Conservation (phyloP, 2,797 vertebrate species). For the Semotilus atromaculatus region DNA sequence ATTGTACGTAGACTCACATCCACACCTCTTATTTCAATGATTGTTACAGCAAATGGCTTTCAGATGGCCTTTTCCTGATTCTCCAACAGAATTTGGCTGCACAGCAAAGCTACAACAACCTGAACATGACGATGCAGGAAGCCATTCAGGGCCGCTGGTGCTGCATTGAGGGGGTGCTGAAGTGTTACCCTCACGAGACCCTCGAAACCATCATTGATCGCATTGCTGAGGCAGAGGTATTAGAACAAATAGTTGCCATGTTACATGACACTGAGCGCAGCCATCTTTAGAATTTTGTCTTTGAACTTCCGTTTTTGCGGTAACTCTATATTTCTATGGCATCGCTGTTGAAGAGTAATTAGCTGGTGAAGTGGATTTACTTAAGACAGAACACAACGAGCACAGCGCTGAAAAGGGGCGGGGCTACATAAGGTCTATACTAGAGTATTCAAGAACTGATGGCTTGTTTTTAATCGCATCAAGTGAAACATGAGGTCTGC, state of each 20-base stretch:
- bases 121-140: conserved; percentile 91
- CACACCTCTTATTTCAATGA: neutral
- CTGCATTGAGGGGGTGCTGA: conserved; percentile 91
- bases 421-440: neutral
- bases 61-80: conserved; percentile 28
- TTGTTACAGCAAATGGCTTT: neutral
- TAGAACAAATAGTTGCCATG: neutral
- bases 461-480: neutral
- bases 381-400: too few relatives aligned
- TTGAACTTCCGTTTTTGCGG: too few relatives aligned
- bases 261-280: too few relatives aligned
- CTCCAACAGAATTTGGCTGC: conserved; percentile 90
- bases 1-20: conserved; percentile 84
- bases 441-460: neutral
- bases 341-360: too few relatives aligned
- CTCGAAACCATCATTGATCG: conserved; percentile 91
- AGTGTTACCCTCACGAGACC: conserved; percentile 90
- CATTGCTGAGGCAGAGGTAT: conserved; percentile 90
- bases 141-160: conserved; percentile 79
- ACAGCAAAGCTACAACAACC: conserved; percentile 93
- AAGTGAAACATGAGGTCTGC: neutral
- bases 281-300: too few relatives aligned
- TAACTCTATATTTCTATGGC: too few relatives aligned
- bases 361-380: too few relatives aligned
- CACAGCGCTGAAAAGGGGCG: too few relatives aligned